Evolutionary conservation across 2,888 invertebrate species (phyloP).

Genomic region (Sesia apiformis): DNA sequence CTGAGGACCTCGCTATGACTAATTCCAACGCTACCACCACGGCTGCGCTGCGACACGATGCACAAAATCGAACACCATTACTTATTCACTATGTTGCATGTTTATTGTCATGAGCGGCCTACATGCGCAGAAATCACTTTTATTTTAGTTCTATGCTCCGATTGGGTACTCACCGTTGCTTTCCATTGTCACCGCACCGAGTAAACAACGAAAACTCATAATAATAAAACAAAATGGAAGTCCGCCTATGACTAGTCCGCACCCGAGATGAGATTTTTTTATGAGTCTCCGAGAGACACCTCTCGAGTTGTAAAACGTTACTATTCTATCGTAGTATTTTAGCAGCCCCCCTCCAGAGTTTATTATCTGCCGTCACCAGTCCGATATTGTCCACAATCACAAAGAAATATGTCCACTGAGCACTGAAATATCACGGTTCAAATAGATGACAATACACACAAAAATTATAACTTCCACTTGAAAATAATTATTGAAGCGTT

Average conservation of each 20-base stretch:
- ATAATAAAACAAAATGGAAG: slow-evolving; percentile 74
- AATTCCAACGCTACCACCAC: slow-evolving; percentile 22
- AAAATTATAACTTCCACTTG: slow-evolving; percentile 56
- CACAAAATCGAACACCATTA: slow-evolving; percentile 66
- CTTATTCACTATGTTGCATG: slow-evolving; percentile 56
- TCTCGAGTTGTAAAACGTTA: slow-evolving; percentile 70
- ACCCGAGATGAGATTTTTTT: slow-evolving; percentile 56
- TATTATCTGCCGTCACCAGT: slow-evolving; percentile 60
- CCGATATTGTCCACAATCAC: slow-evolving; percentile 44
- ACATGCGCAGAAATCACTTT: slow-evolving; percentile 57
- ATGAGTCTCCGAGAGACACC: slow-evolving; percentile 31
- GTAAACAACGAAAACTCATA: slow-evolving; percentile 68
- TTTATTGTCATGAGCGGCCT: slow-evolving; percentile 63
- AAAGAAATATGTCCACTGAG: slow-evolving; percentile 42
- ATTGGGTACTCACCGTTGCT: slow-evolving; percentile 52
- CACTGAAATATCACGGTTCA: slow-evolving; percentile 34
- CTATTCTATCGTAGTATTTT: slow-evolving; percentile 74
- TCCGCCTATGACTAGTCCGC: slow-evolving; percentile 43
- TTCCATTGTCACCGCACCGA: slow-evolving; percentile 64
- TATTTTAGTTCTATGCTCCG: slow-evolving; percentile 21
- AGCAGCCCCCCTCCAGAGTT: slow-evolving; percentile 66
- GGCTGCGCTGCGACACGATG: slow-evolving; percentile 50
- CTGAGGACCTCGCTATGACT: slow-evolving; percentile 10
- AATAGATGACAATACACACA: slow-evolving; percentile 47
- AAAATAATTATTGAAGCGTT: slow-evolving; percentile 70